Conservation (phyloP, 1,140 invertebrate species). For the Heliconius hermathena region DNA sequence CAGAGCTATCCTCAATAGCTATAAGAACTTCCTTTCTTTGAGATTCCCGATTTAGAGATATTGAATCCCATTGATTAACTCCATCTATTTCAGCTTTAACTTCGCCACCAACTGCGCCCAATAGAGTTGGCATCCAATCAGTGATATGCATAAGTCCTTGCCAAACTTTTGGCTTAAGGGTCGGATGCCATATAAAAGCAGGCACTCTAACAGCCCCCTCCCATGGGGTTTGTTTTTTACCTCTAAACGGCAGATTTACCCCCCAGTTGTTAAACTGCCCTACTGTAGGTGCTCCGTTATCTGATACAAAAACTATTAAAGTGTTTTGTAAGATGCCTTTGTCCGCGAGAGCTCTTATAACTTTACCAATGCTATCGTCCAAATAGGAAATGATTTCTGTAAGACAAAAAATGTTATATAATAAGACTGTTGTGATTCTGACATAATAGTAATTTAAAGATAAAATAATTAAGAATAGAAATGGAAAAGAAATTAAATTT, state of each 20-base stretch:
- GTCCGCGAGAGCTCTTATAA: conserved; percentile 87
- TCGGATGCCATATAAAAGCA: conserved; percentile 91
- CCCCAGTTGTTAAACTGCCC: conserved; percentile 90
- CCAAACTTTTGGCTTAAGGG: conserved; percentile 84
- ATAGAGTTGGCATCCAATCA: conserved; percentile 95
- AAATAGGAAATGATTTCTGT: conserved; percentile 64
- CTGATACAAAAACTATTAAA: conserved; percentile 89
- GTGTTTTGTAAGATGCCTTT: conserved; percentile 87
- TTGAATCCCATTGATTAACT: conserved; percentile 86
- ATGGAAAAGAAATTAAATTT: neutral
- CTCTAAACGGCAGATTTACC: conserved; percentile 93
- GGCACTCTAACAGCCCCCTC: conserved; percentile 92
- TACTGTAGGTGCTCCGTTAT: conserved; percentile 91
- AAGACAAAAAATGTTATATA: conserved; percentile 37
- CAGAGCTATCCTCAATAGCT: conserved; percentile 54
- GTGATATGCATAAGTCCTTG: conserved; percentile 91
- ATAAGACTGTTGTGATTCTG: neutral
- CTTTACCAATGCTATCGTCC: conserved; percentile 88
- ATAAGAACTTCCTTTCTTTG: conserved; percentile 85
- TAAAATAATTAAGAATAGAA: neutral
- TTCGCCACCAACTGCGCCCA: conserved; percentile 59
- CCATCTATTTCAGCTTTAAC: conserved; percentile 83
- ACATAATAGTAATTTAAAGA: neutral
- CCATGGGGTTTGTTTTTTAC: conserved; percentile 91
- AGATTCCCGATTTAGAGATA: conserved; percentile 83